Conservation (phyloP, 2,797 vertebrate species). For the Myotis planiceps region DNA sequence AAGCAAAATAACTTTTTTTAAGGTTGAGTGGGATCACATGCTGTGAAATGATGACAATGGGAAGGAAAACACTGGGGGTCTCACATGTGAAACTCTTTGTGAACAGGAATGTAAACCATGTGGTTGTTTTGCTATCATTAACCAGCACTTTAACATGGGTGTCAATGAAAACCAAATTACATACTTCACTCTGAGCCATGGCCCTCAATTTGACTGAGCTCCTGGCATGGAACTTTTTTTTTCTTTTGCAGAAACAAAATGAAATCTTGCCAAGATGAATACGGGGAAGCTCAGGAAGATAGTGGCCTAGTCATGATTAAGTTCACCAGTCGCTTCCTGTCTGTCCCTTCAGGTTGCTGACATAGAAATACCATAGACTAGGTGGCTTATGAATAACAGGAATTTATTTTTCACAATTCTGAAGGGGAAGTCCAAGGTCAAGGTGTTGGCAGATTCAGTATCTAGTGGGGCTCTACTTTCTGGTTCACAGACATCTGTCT, state of each 20-base stretch:
- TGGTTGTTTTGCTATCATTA: slow-evolving; percentile 70
- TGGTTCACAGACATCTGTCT: not conserved
- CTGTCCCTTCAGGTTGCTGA: not conserved
- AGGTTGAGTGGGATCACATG: slow-evolving; percentile 84
- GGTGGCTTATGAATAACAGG: not conserved
- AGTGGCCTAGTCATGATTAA: fast-evolving
- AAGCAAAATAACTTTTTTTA: slow-evolving; percentile 68
- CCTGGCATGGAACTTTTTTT: not conserved
- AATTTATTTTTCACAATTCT: not conserved
- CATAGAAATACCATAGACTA: not conserved
- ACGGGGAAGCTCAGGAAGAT: not conserved
- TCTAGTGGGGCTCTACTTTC: not conserved
- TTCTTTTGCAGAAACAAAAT: not conserved
- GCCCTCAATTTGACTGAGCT: not conserved
- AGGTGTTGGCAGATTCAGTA: not conserved
- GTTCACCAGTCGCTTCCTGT: not conserved
- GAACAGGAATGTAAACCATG: slow-evolving; percentile 52
- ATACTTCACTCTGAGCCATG: fast-evolving
- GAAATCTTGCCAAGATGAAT: not conserved
- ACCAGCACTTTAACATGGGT: not conserved
- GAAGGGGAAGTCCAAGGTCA: not conserved
- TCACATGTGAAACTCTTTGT: slow-evolving; percentile 78
- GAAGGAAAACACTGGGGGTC: slow-evolving; percentile 82
- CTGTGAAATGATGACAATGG: slow-evolving; percentile 83
- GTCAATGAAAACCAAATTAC: not conserved